Conservation (phyloP, 1,140 invertebrate genomes). For the Ganaspis sp. region DNA sequence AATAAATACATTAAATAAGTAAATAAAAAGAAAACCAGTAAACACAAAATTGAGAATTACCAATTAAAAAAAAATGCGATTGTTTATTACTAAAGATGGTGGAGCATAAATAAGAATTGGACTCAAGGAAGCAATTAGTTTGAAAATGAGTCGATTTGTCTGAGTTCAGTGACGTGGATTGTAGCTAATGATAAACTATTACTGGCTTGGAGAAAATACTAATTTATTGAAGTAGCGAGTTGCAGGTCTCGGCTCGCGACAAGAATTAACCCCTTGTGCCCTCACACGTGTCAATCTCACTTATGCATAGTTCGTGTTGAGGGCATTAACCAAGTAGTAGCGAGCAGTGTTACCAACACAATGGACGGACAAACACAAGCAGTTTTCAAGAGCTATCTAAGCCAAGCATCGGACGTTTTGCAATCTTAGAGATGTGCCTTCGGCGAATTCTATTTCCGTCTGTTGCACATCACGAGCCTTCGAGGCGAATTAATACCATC, state of each 20-base stretch:
- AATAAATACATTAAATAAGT: too few relatives aligned
- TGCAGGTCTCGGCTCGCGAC: slow-evolving; percentile 19
- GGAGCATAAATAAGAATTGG: too few relatives aligned
- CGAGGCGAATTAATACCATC: background rate
- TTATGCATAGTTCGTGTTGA: background rate
- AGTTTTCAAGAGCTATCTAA: background rate
- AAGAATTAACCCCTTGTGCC: slow-evolving; percentile 10
- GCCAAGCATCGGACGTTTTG: slow-evolving; percentile 10
- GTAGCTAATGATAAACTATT: background rate
- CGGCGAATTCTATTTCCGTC: slow-evolving; percentile 12
- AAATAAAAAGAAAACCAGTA: too few relatives aligned
- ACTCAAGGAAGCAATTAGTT: too few relatives aligned
- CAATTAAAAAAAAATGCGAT: too few relatives aligned
- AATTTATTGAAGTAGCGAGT: too few relatives aligned
- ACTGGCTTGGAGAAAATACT: background rate
- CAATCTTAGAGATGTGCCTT: slow-evolving; percentile 19
- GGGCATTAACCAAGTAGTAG: slow-evolving; percentile 3
- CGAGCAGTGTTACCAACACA: background rate
- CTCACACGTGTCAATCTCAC: slow-evolving; percentile 28
- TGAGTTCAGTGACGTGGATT: background rate
- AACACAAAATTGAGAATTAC: too few relatives aligned
- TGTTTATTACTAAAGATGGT: too few relatives aligned
- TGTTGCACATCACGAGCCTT: background rate
- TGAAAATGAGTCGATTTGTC: too few relatives aligned
- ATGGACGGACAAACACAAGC: background rate